A percentile compares a stretch with the other conserved stretches of the same genome.
Evolutionary conservation across 2,113 vertebrate genomes (phyloP).

Genomic region (Eulemur macaco): DNA sequence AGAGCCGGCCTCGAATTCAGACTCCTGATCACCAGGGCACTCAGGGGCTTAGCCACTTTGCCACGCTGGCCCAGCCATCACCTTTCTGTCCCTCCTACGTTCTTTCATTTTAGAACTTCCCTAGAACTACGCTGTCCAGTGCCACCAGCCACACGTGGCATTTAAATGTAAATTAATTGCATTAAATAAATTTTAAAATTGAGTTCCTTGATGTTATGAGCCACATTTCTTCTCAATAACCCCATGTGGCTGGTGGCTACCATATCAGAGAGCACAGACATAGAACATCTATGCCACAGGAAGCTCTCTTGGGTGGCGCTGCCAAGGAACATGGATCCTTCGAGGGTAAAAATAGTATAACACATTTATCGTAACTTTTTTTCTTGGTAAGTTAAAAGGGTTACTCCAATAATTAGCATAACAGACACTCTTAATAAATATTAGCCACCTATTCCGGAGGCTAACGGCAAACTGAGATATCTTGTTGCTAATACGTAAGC

Average conservation of each 20-base stretch:
- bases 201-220: too few relatives aligned
- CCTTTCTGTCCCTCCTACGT: neutral
- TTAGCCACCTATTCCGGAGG: accelerated
- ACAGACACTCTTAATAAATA: neutral
- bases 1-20: accelerated
- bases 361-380: neutral
- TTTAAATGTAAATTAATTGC: neutral
- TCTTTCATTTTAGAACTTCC: neutral
- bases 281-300: accelerated
- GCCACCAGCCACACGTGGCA: neutral
- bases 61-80: accelerated
- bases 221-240: accelerated
- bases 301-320: accelerated
- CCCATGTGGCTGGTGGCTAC: neutral
- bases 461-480: neutral
- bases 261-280: neutral
- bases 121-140: neutral
- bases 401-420: neutral
- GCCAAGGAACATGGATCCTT: neutral
- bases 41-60: accelerated
- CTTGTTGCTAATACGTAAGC: neutral
- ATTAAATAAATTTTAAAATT: neutral
- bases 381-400: neutral
- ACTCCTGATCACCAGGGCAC: neutral
- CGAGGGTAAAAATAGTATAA: neutral